Percentiles rank a stretch among this genome's conserved stretches.
Conservation (phyloP, 2,888 invertebrate genomes). For the Rhingia campestris region DNA sequence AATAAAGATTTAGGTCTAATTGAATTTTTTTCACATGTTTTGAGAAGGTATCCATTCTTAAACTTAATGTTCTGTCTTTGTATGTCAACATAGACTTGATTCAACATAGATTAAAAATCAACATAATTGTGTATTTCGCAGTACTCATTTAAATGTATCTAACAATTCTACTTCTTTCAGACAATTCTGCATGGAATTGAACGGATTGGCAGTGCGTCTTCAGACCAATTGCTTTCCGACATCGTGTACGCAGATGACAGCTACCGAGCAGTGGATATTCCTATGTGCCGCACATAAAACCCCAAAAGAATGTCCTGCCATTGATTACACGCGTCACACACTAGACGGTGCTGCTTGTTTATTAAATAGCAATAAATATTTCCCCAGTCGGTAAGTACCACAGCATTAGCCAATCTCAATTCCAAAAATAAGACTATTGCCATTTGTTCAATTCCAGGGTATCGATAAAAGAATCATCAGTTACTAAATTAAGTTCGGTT, state of each 20-base stretch:
- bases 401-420: not conserved
- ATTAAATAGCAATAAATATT: constrained; percentile 99
- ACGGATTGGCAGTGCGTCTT: constrained; percentile 97
- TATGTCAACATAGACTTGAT: no score
- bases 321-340: constrained; percentile 99
- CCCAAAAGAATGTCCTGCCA: constrained; percentile 99
- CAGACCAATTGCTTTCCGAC: constrained; percentile 98
- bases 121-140: no score
- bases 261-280: constrained; percentile 99
- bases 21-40: no score
- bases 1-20: no score
- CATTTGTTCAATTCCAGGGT: constrained; percentile 86
- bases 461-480: constrained; percentile 99
- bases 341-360: constrained; percentile 99
- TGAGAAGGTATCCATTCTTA: no score
- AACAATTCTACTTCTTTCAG: constrained; percentile 83
- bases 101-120: no score
- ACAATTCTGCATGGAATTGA: constrained; percentile 99
- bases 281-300: constrained; percentile 99
- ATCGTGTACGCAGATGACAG: constrained; percentile 99
- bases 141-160: not conserved
- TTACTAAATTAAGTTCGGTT: constrained; percentile 98
- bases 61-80: no score
- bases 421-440: not conserved
- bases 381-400: constrained; percentile 95